Base-by-base conservation (phyloP, 2,888 invertebrate species). In the Eupithecia tripunctaria region DNA sequence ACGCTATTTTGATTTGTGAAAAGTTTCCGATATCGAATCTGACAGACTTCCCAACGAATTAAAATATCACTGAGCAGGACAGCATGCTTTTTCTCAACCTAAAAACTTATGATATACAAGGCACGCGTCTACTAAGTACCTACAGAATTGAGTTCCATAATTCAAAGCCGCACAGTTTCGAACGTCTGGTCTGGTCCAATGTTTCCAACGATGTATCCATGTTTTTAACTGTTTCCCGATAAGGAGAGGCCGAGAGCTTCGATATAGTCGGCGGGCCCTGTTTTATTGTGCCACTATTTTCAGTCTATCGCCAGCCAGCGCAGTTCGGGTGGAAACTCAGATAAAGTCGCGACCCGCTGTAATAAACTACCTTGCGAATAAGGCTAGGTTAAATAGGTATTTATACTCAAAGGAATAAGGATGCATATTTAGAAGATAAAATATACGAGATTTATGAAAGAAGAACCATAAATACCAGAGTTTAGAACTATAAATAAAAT, bases 261-360 rank as follows among this genome's bases (percentile, higher is more conserved):
- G 89, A 90, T 89, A 88, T 85, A 90, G 87, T 88, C 86, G 87
- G 82, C 83, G 85, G 81, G 88, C 85, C 86, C 89, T 91, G 90
- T 91, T 92, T 93, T 93, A 93, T 92, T 92, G 92, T 92, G 88
- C 88, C 84, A 91, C 89, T 91, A 93, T 93, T 93, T 92, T 90
- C 91, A 88, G 86, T 89, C 88, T 91, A 92, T 92, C 92, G 92
- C 89, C 84, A 85, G 86, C 83, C 88, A 88, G 88, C 88, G 89
- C 88, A 90, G 87, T 87, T 88, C 91, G 87, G 86, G 90, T 89
- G 93, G 93, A 93, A 93, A 91, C 91, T 89, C 83, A 90, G 93
- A 93, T 94, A 93, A 92, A 92, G 91, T 90, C 91, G 90, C 89
- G 88, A 86, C 88, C 85, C 88, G 82, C 84, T 80, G 89, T 91